Conservation (phyloP, 37 sponge, comb jelly and placozoan genomes). For the Cliona cf. orientalis region DNA sequence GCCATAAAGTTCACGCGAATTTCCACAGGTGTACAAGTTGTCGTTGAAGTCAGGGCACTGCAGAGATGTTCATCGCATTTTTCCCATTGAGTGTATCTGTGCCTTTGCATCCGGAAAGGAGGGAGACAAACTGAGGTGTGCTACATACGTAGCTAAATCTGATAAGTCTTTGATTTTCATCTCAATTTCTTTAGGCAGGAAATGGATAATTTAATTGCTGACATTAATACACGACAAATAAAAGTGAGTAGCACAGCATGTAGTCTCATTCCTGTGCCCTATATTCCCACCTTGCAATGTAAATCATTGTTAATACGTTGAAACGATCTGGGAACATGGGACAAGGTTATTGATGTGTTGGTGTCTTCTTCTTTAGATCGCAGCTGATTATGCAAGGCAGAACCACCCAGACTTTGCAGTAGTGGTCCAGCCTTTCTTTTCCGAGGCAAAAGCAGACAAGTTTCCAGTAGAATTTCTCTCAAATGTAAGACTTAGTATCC, state of each 20-base stretch:
- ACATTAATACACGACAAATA: slow-evolving; percentile 55
- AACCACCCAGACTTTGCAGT: slow-evolving; percentile 81
- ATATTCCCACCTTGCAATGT: too few species aligned
- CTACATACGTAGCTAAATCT: not conserved
- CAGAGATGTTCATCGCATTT: slow-evolving; percentile 50
- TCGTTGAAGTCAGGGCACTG: slow-evolving; percentile 69
- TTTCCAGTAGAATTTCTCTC: slow-evolving; percentile 72
- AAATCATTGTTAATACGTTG: too few species aligned
- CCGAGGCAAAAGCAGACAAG: slow-evolving; percentile 36
- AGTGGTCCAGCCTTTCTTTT: slow-evolving; percentile 71
- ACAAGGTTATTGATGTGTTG: not conserved
- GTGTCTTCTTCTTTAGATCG: slow-evolving; percentile 39
- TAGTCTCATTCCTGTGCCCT: too few species aligned
- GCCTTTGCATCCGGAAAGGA: slow-evolving; percentile 59
- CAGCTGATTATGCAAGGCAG: slow-evolving; percentile 24
- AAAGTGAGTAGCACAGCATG: slow-evolving; percentile 67
- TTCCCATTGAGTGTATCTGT: slow-evolving; percentile 85
- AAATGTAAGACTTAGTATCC: slow-evolving; percentile 56
- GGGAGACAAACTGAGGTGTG: slow-evolving; percentile 49
- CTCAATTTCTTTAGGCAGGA: slow-evolving; percentile 28
- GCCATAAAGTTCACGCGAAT: not conserved
- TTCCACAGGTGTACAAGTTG: slow-evolving; percentile 63
- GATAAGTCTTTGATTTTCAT: not conserved
- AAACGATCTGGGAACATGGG: too few species aligned
- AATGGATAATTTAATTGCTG: slow-evolving; percentile 42